Evolutionary conservation across 2,797 vertebrate genomes (phyloP), one percentile per base, ranked within the genome.

Genomic region (Microctenopoma steveboyesi): DNA sequence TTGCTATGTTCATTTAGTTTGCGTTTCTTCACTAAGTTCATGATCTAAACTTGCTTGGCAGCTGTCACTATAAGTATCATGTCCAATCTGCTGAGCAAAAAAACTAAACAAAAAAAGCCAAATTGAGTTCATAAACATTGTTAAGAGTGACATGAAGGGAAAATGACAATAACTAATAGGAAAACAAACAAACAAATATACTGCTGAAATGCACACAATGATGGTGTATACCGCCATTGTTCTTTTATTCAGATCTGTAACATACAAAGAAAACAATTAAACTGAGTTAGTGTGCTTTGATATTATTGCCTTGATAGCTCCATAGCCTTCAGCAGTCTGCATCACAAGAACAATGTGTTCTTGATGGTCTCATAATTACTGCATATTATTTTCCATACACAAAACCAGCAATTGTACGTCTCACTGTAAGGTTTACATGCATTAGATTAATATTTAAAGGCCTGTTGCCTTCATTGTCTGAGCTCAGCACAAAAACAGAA

Each of bases 361-460:
- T 74, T 70, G 74, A 86, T 85, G 58, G 64, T 76, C 60, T 76
- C 81, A 78, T 80, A 78, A 89, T 89, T 82, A 68, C 64, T 76
- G 78, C 71, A 69, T 79, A 74, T 80, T 83, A 74, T 76, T 80
- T 76, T 79, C 66, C 72, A 82, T 76, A 70, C 64, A 69, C 37
- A 75, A 22, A 58, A 55, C 15, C 57, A 60, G 74, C 68, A 66
- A 50, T 74, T 59, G 42, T 73, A 71, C 75, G 67, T 35, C 47
- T 35, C 52, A 18, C 27, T 82, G 53, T 55, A 66, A 49, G 54
- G 54, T 72, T 78, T 54, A 56, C 72, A 84, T 59, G 64, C 67
- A 64, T 54, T 47, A 68, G 61, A 85, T 90, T 74, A 85, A 86
- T 75, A 87, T 86, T 86, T 75, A 81, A 77, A 77, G 72, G 55